Evolutionary conservation across 2,888 invertebrate species (phyloP).

Genomic region (Drosophila pegasa): DNA sequence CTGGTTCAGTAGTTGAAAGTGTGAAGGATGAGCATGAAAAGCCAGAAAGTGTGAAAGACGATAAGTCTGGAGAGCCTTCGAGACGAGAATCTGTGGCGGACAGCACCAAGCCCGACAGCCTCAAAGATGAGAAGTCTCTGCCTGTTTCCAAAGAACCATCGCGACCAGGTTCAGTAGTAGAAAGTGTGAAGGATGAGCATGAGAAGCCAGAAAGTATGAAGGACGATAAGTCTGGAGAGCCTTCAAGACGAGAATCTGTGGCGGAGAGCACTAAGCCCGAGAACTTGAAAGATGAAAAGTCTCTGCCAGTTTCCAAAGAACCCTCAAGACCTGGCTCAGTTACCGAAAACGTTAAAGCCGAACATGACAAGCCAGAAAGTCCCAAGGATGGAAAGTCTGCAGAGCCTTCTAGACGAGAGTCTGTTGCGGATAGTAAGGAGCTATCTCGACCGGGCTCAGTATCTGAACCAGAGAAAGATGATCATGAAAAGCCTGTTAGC

Average conservation of each 20-base stretch:
- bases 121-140: slow-evolving; percentile 3
- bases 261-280: slow-evolving; percentile 3
- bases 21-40: background rate
- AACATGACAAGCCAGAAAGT: slow-evolving; percentile 29
- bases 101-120: background rate
- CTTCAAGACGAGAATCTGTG: slow-evolving; percentile 23
- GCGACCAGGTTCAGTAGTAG: slow-evolving; percentile 39
- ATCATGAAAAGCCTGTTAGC: slow-evolving; percentile 11
- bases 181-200: slow-evolving; percentile 11
- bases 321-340: slow-evolving; percentile 24
- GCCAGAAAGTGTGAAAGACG: background rate
- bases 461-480: slow-evolving; percentile 18
- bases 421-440: slow-evolving; percentile 18
- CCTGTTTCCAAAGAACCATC: slow-evolving; percentile 31
- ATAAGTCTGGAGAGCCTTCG: slow-evolving; percentile 8
- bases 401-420: slow-evolving; percentile 32
- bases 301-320: slow-evolving; percentile 40
- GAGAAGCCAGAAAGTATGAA: background rate
- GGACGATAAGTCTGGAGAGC: slow-evolving; percentile 14
- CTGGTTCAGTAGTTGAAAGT: background rate
- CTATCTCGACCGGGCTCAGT: too few relatives aligned
- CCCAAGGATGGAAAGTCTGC: slow-evolving; percentile 25
- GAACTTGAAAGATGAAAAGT: slow-evolving; percentile 6
- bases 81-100: slow-evolving; percentile 40
- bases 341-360: slow-evolving; percentile 32